Evolutionary conservation across 2,797 vertebrate species (phyloP).

Genomic region (Alectoris magna): DNA sequence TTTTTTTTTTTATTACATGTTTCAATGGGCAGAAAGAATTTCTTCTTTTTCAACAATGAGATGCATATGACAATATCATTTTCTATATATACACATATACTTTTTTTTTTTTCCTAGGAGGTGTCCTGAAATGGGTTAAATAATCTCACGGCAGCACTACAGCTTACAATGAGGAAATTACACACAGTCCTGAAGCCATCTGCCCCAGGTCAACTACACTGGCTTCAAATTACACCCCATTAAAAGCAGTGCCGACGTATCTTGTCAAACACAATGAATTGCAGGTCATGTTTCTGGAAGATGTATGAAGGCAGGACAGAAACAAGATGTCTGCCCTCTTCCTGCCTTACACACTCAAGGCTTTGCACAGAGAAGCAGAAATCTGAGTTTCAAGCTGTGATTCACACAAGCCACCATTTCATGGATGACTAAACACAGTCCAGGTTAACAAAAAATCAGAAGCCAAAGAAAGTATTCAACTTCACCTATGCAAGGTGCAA

Average conservation of each 20-base stretch:
- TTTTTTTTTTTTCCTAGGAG: background rate
- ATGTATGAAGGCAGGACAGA: background rate
- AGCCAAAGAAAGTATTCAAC: background rate
- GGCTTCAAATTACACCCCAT: slow-evolving; percentile 27
- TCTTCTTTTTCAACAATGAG: background rate
- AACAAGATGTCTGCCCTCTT: background rate
- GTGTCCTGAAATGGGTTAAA: background rate
- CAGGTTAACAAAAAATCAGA: background rate
- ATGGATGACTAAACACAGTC: background rate
- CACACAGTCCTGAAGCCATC: background rate
- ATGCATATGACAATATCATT: background rate
- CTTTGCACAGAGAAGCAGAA: background rate
- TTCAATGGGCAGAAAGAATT: background rate
- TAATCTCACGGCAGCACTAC: background rate
- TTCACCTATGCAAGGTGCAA: background rate
- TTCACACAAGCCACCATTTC: background rate
- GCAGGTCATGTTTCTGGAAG: background rate
- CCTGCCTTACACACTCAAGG: background rate
- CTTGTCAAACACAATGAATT: slow-evolving; percentile 9
- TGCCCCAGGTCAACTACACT: slow-evolving; percentile 8
- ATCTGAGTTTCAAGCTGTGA: background rate
- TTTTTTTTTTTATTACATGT: background rate
- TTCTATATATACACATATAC: background rate
- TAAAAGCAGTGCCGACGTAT: background rate
- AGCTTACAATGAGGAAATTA: background rate